Evolutionary conservation across 2,797 vertebrate genomes (phyloP).

Genomic region (Notamacropus eugenii): DNA sequence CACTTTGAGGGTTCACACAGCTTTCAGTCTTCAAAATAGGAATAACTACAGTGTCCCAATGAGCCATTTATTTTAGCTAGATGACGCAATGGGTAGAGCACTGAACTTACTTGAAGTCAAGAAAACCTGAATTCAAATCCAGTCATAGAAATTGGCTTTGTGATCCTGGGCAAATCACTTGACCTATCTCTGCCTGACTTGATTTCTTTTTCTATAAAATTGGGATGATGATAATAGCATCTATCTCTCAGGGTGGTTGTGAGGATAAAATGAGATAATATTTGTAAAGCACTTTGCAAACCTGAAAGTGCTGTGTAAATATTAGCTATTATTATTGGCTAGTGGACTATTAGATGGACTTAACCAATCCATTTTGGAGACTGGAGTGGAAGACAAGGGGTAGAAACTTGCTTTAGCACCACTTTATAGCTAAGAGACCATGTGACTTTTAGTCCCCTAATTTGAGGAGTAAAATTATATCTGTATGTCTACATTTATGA

Average conservation of each 20-base stretch:
- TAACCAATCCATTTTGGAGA: neutral
- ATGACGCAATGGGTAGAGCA: neutral
- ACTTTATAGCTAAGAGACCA: neutral
- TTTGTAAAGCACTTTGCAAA: neutral
- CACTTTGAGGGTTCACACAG: neutral
- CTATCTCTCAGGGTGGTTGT: neutral
- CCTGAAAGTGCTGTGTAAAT: neutral
- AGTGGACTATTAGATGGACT: neutral
- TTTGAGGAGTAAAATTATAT: neutral
- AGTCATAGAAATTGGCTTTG: neutral
- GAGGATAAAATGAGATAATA: neutral
- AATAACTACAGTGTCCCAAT: neutral
- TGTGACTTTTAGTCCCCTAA: neutral
- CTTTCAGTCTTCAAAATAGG: neutral
- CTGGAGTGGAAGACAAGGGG: neutral
- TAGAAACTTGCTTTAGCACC: neutral
- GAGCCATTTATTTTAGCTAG: neutral
- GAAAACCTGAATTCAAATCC: neutral
- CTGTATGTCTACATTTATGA: neutral
- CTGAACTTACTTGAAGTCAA: neutral
- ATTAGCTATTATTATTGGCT: neutral
- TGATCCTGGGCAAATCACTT: neutral
- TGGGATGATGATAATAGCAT: neutral
- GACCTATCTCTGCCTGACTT: neutral
- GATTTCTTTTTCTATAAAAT: neutral